These are phyloP conservation scores for Maylandia zebra DNA, from an alignment of 2,113 vertebrate genomes.

Conservation along the genomic window DNA sequence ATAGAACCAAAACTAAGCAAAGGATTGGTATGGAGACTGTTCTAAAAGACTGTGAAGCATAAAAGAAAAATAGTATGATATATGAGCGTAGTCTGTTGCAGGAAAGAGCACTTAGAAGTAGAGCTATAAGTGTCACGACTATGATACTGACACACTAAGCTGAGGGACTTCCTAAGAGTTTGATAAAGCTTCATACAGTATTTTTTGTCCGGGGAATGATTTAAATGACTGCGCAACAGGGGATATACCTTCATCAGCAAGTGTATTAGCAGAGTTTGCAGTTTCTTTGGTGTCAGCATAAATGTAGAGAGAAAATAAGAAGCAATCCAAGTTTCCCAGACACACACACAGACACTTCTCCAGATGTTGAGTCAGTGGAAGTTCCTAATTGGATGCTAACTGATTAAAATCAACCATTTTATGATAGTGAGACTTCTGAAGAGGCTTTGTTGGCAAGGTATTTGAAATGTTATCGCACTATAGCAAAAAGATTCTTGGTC, in stretches of 20 bases:
- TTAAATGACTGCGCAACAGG: background rate
- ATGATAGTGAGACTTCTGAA: background rate
- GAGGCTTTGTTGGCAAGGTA: constrained; percentile 4
- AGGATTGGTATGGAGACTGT: background rate
- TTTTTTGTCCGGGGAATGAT: background rate
- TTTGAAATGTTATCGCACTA: constrained; percentile 18
- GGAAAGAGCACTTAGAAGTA: background rate
- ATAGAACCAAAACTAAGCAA: background rate
- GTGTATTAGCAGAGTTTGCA: background rate
- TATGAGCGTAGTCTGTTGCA: background rate
- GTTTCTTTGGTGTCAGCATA: constrained; percentile 3
- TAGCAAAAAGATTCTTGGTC: background rate
- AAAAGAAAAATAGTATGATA: background rate
- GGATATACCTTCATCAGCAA: background rate
- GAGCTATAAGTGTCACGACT: background rate
- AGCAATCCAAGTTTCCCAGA: background rate
- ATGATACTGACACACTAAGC: background rate
- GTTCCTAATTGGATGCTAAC: constrained; percentile 18
- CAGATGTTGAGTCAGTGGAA: constrained; percentile 1
- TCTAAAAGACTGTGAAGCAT: background rate
- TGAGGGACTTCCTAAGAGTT: background rate
- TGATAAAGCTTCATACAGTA: background rate
- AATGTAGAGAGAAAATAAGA: background rate
- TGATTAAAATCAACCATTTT: constrained; percentile 21
- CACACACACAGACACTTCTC: background rate